Evolutionary conservation across 2,797 vertebrate species (phyloP).

Genomic region (Tokudaia muenninki): DNA sequence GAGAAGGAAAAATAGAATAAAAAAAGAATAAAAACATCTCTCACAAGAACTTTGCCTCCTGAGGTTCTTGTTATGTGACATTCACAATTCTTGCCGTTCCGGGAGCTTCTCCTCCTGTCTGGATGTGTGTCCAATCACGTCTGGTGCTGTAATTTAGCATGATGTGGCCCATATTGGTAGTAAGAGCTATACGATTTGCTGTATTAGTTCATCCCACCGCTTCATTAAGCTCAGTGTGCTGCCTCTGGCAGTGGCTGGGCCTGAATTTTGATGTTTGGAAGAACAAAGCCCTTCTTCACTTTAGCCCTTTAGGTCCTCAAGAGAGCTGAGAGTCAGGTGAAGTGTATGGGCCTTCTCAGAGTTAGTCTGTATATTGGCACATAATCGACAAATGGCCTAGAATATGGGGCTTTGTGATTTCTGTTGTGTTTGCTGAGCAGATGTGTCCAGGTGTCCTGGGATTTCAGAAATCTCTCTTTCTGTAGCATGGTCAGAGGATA

Average conservation of each 20-base stretch:
- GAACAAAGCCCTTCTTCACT: constrained; percentile 74
- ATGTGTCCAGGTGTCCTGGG: background rate
- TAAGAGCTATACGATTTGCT: constrained; percentile 79
- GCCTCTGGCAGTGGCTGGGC: constrained; percentile 73
- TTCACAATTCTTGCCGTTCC: constrained; percentile 62
- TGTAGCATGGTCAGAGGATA: background rate
- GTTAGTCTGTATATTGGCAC: background rate
- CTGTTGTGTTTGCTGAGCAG: constrained; percentile 28
- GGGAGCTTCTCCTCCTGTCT: constrained; percentile 62
- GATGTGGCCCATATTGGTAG: constrained; percentile 80
- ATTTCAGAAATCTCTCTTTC: background rate
- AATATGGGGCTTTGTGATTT: background rate
- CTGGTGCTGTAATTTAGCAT: constrained; percentile 75
- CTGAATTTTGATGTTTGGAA: constrained; percentile 81
- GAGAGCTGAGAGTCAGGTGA: constrained; percentile 9
- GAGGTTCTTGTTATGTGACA: constrained; percentile 46
- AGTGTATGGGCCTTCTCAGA: background rate
- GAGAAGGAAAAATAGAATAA: constrained; percentile 26
- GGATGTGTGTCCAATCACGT: constrained; percentile 80
- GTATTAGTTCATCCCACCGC: constrained; percentile 82
- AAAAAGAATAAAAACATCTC: background rate
- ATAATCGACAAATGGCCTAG: constrained; percentile 46
- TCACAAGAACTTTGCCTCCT: constrained; percentile 33
- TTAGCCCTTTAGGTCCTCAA: constrained; percentile 27
- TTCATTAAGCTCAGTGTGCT: constrained; percentile 83